phyloP scores from a whole-genome alignment of 2,797 vertebrate genomes.

The Ctenochaetus hawaiiensis region DNA sequence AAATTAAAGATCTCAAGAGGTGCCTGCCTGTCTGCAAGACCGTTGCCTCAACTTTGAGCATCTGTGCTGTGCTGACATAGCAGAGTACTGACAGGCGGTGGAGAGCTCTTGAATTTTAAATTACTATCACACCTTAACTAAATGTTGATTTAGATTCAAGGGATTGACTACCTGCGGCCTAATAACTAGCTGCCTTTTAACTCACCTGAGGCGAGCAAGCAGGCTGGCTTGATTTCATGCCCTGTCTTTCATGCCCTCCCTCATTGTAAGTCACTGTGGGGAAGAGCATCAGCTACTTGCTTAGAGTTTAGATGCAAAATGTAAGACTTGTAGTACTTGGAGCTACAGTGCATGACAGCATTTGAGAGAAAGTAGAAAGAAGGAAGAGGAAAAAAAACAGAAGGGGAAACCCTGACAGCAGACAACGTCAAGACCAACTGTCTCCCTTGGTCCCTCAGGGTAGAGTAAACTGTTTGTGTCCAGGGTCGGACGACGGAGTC shows the following conservation, averaged over 20 bases:
- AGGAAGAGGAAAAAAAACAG: background rate
- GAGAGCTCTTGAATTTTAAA: slow-evolving; percentile 30
- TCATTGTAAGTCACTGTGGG: slow-evolving; percentile 52
- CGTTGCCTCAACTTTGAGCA: slow-evolving; percentile 9
- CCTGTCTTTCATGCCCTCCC: slow-evolving; percentile 44
- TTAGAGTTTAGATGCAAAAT: slow-evolving; percentile 36
- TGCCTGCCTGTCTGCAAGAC: background rate
- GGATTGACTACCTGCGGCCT: slow-evolving; percentile 28
- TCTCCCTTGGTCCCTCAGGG: slow-evolving; percentile 66
- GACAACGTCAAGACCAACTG: slow-evolving; percentile 71
- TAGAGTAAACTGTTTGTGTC: slow-evolving; percentile 79
- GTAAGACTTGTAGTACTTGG: slow-evolving; percentile 17
- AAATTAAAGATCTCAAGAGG: slow-evolving; percentile 22
- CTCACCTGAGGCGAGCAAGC: slow-evolving; percentile 34
- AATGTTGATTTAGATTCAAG: slow-evolving; percentile 64
- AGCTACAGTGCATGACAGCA: slow-evolving; percentile 22
- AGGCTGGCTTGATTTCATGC: slow-evolving; percentile 52
- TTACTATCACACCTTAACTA: slow-evolving; percentile 40
- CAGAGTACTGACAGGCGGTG: slow-evolving; percentile 6
- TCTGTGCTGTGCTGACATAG: background rate
- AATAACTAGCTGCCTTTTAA: slow-evolving; percentile 39
- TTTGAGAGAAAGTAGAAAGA: slow-evolving; percentile 25
- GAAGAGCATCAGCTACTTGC: slow-evolving; percentile 39
- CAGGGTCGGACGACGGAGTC: slow-evolving; percentile 65
- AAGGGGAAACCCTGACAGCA: slow-evolving; percentile 63